Base-by-base conservation (phyloP, 2,113 vertebrate species). In the Lutjanus erythropterus region DNA sequence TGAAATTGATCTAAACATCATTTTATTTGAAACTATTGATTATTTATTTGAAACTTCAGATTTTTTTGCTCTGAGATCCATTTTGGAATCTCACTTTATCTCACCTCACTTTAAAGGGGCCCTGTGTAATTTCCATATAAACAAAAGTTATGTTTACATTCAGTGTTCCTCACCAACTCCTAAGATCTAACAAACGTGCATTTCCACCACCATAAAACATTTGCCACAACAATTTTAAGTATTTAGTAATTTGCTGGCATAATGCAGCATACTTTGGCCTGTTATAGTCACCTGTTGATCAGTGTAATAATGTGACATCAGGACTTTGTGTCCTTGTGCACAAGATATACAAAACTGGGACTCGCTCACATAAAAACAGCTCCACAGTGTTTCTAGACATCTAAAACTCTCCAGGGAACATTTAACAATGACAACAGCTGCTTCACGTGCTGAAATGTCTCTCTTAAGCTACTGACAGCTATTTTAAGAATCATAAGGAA, bases 401-500 rank as follows among this genome's bases (percentile, higher is more conserved):
- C 27, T 21, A 12, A 69, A 52, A 25, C 66, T 46, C 23, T 21
- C 44, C 58, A 50, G 23, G 6, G 3, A 42, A 52, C 37, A 14
- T 53, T 69, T n/a, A 33, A 27, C 23, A 66, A 65, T 61, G n/a
- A 69, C 58, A 75, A 58, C 64, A 60, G 41, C 62, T 73, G 29
- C 44, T 75, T 59, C 58, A 60, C 21, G 5, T 72, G 53, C 52
- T 25, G n/a, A 70, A 16, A 55, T 68, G 9, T 67, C 33, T 11
- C 29, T 72, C 42, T 73, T 18, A 14, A 74, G 35, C 68, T 37
- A 31, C 25, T 46, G 56, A n/a, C 23, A 53, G 80, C 60, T 85
- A 75, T 86, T 83, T 83, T 50, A 78, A 67, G 75, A 74, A 65
- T 79, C 64, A 69, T 37, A 56, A 58, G 70, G 76, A 80, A 66